Evolutionary conservation across 2,888 invertebrate genomes (phyloP).

Genomic region (Diplolepis rosae): DNA sequence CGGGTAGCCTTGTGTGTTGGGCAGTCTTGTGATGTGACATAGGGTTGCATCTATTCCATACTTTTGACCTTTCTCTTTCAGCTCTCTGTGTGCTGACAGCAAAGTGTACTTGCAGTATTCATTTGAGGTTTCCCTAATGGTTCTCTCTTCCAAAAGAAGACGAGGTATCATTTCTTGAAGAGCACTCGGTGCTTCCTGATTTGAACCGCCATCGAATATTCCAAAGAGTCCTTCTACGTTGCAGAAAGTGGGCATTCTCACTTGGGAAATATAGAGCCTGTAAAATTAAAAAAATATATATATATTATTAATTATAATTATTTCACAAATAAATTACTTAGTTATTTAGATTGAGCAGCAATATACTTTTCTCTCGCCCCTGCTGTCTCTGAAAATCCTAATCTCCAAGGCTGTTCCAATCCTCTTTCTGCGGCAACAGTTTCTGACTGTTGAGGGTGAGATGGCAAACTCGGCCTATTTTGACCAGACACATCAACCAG

Average conservation of each 20-base stretch:
- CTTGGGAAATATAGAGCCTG: conserved; percentile 84
- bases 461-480: conserved; percentile 81
- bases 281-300: conserved; percentile 26
- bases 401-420: conserved; percentile 82
- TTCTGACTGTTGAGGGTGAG: conserved; percentile 70
- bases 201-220: conserved; percentile 87
- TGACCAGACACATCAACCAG: conserved; percentile 90
- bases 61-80: conserved; percentile 84
- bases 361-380: conserved; percentile 79
- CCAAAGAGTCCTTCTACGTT: conserved; percentile 88
- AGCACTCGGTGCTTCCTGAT: conserved; percentile 81
- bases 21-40: conserved; percentile 82
- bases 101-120: conserved; percentile 91
- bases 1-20: conserved; percentile 78
- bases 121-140: conserved; percentile 85
- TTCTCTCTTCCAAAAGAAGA: conserved; percentile 86
- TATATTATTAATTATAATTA: background rate
- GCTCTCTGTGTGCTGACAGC: conserved; percentile 85
- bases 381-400: conserved; percentile 90
- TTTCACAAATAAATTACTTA: too few relatives aligned
- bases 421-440: conserved; percentile 74
- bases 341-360: too few relatives aligned
- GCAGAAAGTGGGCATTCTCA: conserved; percentile 85
- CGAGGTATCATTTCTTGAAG: conserved; percentile 86
- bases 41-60: conserved; percentile 84